These are phyloP conservation scores for Elysia crispata DNA, from an alignment of 2,888 invertebrate genomes.

Conservation along the genomic window DNA sequence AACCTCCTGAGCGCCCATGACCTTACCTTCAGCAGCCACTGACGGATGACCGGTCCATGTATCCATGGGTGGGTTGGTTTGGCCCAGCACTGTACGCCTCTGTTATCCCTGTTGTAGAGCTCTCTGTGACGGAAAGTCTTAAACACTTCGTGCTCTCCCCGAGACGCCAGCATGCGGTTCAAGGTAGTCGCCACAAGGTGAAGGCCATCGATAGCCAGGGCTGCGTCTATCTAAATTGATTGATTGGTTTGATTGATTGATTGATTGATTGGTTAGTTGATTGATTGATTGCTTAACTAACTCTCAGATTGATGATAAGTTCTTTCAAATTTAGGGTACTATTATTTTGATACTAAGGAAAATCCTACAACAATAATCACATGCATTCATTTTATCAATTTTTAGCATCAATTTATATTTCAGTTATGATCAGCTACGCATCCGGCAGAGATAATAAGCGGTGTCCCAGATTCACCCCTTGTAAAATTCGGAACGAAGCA, in stretches of 20 bases:
- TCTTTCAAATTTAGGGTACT: neutral
- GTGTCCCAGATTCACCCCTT: too few species aligned
- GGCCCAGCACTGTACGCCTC: conserved; percentile 55
- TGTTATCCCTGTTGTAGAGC: conserved; percentile 53
- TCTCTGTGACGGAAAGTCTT: conserved; percentile 51
- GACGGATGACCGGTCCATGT: conserved; percentile 55
- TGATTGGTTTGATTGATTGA: neutral
- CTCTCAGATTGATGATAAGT: neutral
- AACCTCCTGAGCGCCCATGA: neutral
- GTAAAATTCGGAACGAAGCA: too few species aligned
- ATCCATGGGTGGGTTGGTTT: conserved; percentile 57
- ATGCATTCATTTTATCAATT: too few species aligned
- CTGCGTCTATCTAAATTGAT: conserved; percentile 63
- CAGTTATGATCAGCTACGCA: too few species aligned
- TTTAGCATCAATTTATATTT: too few species aligned
- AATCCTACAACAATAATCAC: too few species aligned
- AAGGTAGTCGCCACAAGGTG: conserved; percentile 59
- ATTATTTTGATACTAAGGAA: too few species aligned
- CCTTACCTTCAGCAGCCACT: conserved; percentile 55
- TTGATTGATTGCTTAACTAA: neutral
- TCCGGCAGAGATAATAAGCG: too few species aligned
- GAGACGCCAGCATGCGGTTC: conserved; percentile 47
- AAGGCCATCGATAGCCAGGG: conserved; percentile 66
- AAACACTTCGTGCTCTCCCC: conserved; percentile 46
- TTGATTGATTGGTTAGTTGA: neutral